These are phyloP conservation scores for Rhopalosiphum nymphaeae DNA, from an alignment of 2,888 invertebrate genomes.

Conservation along the genomic window DNA sequence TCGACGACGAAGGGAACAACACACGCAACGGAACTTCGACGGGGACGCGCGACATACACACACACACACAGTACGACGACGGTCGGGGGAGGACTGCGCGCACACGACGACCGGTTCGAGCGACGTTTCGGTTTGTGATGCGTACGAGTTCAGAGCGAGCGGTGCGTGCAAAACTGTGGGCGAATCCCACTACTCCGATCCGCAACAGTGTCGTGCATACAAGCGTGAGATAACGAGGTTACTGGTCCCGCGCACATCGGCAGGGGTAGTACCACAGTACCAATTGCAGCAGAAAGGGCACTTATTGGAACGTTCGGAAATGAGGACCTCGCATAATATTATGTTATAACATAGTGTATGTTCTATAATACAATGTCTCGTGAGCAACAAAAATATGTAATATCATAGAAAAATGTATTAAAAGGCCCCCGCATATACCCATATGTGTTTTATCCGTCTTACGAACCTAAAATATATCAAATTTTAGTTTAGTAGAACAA, in stretches of 20 bases:
- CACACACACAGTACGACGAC: not conserved
- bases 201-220: not conserved
- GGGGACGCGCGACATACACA: not conserved
- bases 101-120: conserved; percentile 44
- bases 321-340: not conserved
- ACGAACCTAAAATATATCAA: not conserved
- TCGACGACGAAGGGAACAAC: not conserved
- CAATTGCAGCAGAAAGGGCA: not conserved
- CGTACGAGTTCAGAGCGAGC: conserved; percentile 33
- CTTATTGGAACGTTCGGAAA: not conserved
- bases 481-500: not conserved
- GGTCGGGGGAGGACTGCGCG: not conserved
- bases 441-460: not conserved
- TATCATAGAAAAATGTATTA: not conserved
- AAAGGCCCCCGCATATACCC: no score
- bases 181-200: conserved; percentile 47
- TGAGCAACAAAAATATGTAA: not conserved
- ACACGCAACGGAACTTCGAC: not conserved
- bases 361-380: not conserved
- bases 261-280: not conserved
- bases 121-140: conserved; percentile 40
- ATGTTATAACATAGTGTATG: not conserved
- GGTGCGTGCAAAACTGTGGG: conserved; percentile 58
- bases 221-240: not conserved
- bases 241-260: not conserved